Base-by-base conservation (phyloP, 1,140 invertebrate species). In the Psix sp. region DNA sequence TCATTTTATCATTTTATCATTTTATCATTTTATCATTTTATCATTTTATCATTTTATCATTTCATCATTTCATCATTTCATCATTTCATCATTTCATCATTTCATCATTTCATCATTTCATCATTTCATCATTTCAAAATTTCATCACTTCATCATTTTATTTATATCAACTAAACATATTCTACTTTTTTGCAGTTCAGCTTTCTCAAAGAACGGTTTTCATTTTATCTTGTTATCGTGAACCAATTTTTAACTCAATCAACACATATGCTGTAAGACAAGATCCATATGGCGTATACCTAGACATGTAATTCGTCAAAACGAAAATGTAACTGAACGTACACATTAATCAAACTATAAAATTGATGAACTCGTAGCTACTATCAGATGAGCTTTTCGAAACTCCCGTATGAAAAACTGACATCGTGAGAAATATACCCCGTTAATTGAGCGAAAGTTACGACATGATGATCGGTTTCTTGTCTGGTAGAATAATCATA, bases 281-380 rank as follows among this genome's bases (percentile, higher is more conserved):
- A 60, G 33, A 70, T 49, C 56, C 66, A 62, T 54, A 40, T 62
- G 66, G 65, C 36, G 21, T 60, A 56, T 70, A 70, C 24, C 35
- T 24, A 13, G 42, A 24, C 42, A 13, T 60, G 49, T 36, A 70
- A 71, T 71, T 71, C 67, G 67, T 62, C 67, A 71, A 62, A 71
- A 63, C 29, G 48, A 39, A 45, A 52, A 36, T 35, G 31, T 24
- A 43, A 71, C 59, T 40, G 42, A 71, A 52, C 51, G 38, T 31
- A 13, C 13, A 46, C 68, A 72, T 72, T 72, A 72, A 72, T 72
- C 68, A 72, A 65, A 65, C 51, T 57, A 59, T 59, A 52, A 72
- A 72, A 65, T 72, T 72, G 52, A 72, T 72, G 68, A 72, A 63
- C 59, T 65, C 48, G 29, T 46, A 16, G 59, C 52, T 33, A 36